A percentile compares a stretch with the other conserved stretches of the same genome.
phyloP scores from a whole-genome alignment of 2,888 invertebrate species.

The Alcis repandata region DNA sequence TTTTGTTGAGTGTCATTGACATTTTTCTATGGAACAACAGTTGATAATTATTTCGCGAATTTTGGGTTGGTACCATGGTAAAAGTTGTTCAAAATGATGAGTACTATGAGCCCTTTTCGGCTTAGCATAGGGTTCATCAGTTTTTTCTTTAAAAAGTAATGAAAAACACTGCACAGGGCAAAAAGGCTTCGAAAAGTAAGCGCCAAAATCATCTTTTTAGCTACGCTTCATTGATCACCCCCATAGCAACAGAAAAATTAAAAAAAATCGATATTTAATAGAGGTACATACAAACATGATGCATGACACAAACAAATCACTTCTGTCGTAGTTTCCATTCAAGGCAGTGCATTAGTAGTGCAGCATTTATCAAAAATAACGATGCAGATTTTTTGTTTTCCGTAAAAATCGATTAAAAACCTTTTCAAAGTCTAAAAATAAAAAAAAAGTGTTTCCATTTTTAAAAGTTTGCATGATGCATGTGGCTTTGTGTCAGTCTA shows the following conservation, averaged over 20 bases:
- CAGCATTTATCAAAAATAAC: background rate
- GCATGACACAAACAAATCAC: background rate
- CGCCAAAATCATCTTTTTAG: conserved; percentile 28
- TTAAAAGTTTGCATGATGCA: conserved; percentile 10
- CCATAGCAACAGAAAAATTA: conserved; percentile 33
- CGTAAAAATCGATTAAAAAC: too few species aligned
- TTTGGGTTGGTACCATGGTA: too few species aligned
- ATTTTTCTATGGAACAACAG: too few species aligned
- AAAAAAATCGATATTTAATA: background rate
- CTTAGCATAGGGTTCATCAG: too few species aligned
- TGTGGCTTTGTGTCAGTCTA: conserved; percentile 11
- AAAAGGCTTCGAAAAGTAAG: background rate
- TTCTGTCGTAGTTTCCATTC: background rate
- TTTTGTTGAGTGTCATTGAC: too few species aligned
- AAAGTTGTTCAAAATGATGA: too few species aligned
- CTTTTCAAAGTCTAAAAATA: background rate
- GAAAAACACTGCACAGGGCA: too few species aligned
- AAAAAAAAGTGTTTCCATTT: conserved; percentile 20
- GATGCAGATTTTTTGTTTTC: too few species aligned
- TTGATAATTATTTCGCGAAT: too few species aligned
- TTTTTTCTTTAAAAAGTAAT: too few species aligned
- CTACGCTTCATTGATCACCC: conserved; percentile 29
- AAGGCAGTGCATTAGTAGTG: background rate
- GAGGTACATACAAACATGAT: too few species aligned
- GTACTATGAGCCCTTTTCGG: too few species aligned